These are phyloP conservation scores for Metellina segmentata DNA, from an alignment of 2,888 invertebrate species.

Conservation along the genomic window DNA sequence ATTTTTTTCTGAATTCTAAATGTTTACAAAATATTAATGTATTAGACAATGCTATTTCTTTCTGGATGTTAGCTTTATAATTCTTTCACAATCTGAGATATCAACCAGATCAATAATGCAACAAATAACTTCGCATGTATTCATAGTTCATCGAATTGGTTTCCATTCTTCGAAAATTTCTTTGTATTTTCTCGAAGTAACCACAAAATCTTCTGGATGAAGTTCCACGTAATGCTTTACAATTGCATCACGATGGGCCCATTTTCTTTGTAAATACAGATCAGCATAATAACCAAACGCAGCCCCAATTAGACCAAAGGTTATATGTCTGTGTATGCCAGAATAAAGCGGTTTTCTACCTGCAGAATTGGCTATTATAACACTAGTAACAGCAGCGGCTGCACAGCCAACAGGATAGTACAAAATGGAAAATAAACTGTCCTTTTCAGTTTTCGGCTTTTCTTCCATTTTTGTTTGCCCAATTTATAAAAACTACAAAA, in stretches of 20 bases:
- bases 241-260: slow-evolving; percentile 88
- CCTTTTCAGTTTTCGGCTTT: neutral
- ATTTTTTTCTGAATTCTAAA: too few relatives aligned
- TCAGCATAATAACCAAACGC: slow-evolving; percentile 82
- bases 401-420: slow-evolving; percentile 35
- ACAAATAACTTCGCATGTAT: too few relatives aligned
- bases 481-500: neutral
- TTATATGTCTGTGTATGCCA: slow-evolving; percentile 84
- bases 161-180: slow-evolving; percentile 72
- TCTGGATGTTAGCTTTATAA: too few relatives aligned
- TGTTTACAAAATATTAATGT: neutral
- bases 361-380: slow-evolving; percentile 15
- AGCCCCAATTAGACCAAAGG: slow-evolving; percentile 80
- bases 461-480: neutral
- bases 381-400: neutral
- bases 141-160: slow-evolving; percentile 22
- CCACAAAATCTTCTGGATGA: slow-evolving; percentile 88
- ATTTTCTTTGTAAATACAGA: slow-evolving; percentile 83
- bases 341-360: slow-evolving; percentile 13
- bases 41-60: neutral
- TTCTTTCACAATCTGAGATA: too few relatives aligned
- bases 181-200: slow-evolving; percentile 50
- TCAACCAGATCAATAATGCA: neutral
- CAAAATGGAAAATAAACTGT: slow-evolving; percentile 43
- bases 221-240: slow-evolving; percentile 87